Evolutionary conservation across 2,113 vertebrate species (phyloP).

Genomic region (Sphyrna mokarran): DNA sequence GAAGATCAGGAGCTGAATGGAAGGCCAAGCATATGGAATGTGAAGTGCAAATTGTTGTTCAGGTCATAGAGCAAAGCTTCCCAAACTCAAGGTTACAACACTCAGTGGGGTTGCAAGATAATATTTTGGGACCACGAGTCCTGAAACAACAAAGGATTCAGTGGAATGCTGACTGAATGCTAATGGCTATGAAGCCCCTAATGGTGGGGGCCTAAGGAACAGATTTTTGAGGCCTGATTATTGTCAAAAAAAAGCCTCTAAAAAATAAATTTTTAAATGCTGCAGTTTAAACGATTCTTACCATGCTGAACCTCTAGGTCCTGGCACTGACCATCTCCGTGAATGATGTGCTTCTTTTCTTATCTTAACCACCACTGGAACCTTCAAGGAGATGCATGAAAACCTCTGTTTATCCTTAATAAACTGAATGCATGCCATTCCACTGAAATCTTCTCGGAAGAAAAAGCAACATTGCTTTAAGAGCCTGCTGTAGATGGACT

Average conservation of each 20-base stretch:
- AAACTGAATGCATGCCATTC: neutral
- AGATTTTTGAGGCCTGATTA: too few species aligned
- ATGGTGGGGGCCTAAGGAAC: neutral
- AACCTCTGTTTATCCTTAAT: neutral
- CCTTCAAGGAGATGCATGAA: neutral
- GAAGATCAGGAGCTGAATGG: neutral
- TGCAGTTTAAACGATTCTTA: neutral
- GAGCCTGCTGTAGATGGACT: neutral
- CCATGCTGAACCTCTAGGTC: neutral
- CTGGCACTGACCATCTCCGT: neutral
- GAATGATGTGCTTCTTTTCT: neutral
- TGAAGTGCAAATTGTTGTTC: neutral
- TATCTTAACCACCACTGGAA: neutral
- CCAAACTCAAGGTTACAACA: too few species aligned
- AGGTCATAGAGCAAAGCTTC: neutral
- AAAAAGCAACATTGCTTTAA: neutral
- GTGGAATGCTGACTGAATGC: too few species aligned
- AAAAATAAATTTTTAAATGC: too few species aligned
- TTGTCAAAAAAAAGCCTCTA: too few species aligned
- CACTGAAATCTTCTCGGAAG: neutral
- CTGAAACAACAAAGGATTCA: too few species aligned
- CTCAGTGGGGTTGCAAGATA: too few species aligned
- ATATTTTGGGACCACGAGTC: too few species aligned
- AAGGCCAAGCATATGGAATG: neutral
- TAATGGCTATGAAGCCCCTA: neutral